Evolutionary conservation across 2,888 invertebrate species (phyloP).

Genomic region (Pandemis cinnamomeana): DNA sequence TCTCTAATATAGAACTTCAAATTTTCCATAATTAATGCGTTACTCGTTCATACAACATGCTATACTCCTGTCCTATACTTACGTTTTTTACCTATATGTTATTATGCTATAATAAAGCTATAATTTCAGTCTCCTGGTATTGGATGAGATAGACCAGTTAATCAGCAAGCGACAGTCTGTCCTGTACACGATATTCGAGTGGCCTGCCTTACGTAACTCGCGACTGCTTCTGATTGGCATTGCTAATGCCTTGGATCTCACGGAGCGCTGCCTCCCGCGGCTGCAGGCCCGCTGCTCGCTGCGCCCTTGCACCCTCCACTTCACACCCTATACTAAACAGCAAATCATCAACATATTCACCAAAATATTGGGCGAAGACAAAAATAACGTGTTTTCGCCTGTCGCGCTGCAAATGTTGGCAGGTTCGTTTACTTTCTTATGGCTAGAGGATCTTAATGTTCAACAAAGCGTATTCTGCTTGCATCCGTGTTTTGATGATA

Average conservation of each 20-base stretch:
- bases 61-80: too few relatives aligned
- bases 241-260: slow-evolving; percentile 97
- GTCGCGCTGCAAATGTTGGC: slow-evolving; percentile 96
- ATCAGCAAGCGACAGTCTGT: slow-evolving; percentile 93
- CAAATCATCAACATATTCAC: slow-evolving; percentile 95
- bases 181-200: slow-evolving; percentile 96
- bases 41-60: too few relatives aligned
- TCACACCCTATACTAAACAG: slow-evolving; percentile 95
- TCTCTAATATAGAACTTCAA: too few relatives aligned
- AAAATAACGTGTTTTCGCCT: slow-evolving; percentile 89
- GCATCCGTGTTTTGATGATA: not conserved
- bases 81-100: too few relatives aligned
- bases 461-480: not conserved
- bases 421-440: slow-evolving; percentile 63
- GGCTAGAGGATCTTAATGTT: not conserved
- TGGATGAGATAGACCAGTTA: slow-evolving; percentile 98
- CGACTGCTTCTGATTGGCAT: slow-evolving; percentile 94
- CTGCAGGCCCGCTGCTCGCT: slow-evolving; percentile 91
- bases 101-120: too few relatives aligned
- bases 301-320: slow-evolving; percentile 92
- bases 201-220: slow-evolving; percentile 90
- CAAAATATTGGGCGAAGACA: slow-evolving; percentile 88
- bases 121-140: slow-evolving; percentile 87
- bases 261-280: slow-evolving; percentile 94
- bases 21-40: too few relatives aligned